phyloP scores from a whole-genome alignment of 2,113 vertebrate species.

The Hyperoodon ampullatus region DNA sequence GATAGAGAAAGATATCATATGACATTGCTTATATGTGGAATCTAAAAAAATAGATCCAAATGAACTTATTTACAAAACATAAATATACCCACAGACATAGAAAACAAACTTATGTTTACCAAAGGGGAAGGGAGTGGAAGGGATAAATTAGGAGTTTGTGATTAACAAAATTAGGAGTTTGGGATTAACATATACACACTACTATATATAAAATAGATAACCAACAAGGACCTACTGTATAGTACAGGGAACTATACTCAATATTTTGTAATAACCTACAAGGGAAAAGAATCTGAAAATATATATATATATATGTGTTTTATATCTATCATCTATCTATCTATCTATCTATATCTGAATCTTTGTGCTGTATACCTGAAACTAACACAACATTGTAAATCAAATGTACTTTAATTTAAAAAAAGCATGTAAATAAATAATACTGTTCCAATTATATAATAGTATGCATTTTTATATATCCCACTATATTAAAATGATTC shows the following conservation, averaged over 20 bases:
- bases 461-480: neutral
- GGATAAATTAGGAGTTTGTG: too few species aligned
- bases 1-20: too few species aligned
- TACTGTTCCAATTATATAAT: neutral
- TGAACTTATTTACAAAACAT: too few species aligned
- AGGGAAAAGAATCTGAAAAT: neutral
- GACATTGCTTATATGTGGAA: too few species aligned
- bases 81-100: too few species aligned
- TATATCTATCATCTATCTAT: too few species aligned
- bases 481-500: slow-evolving; percentile 23
- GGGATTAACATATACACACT: too few species aligned
- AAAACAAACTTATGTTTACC: too few species aligned
- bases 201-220: too few species aligned
- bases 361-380: neutral
- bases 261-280: neutral
- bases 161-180: too few species aligned
- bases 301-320: neutral
- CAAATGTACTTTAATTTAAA: neutral
- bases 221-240: neutral
- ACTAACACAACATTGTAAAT: neutral
- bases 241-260: neutral
- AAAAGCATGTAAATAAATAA: neutral
- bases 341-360: neutral
- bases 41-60: too few species aligned
- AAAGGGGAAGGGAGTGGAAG: too few species aligned